Conservation (phyloP, 2,113 vertebrate species). For the Siniperca knerii region DNA sequence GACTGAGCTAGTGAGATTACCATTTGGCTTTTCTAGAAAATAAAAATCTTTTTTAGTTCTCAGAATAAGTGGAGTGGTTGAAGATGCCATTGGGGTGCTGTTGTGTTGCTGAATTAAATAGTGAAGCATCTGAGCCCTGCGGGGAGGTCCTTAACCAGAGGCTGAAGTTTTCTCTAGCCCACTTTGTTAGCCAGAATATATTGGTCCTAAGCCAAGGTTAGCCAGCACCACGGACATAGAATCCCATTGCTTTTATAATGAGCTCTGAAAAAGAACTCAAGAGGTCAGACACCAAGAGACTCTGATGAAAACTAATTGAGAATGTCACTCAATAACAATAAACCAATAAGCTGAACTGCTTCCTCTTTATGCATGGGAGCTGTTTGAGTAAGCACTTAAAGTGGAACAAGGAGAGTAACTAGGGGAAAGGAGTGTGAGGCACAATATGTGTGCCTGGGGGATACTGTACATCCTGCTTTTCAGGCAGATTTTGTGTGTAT, state of each 20-base stretch:
- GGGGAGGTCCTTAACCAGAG: conserved; percentile 57
- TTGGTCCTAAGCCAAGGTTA: conserved; percentile 58
- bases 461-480: conserved; percentile 32
- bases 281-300: conserved; percentile 61
- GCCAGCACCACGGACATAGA: conserved; percentile 4
- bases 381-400: conserved; percentile 50
- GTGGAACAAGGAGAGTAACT: conserved; percentile 27
- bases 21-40: conserved; percentile 37
- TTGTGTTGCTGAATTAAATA: conserved; percentile 66
- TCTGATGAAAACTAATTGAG: conserved; percentile 62
- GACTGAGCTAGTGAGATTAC: background rate
- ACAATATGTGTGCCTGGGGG: conserved; percentile 24
- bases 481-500: conserved; percentile 42
- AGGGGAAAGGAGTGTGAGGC: conserved; percentile 46
- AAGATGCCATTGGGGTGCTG: conserved; percentile 46
- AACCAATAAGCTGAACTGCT: conserved; percentile 53
- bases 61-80: conserved; percentile 49
- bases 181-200: conserved; percentile 59
- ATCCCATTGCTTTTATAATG: conserved; percentile 58
- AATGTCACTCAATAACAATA: conserved; percentile 64
- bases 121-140: conserved; percentile 50
- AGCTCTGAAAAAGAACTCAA: conserved; percentile 38
- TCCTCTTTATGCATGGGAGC: conserved; percentile 37
- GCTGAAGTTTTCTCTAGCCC: conserved; percentile 41
- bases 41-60: background rate